Evolutionary conservation across 2,113 vertebrate genomes (phyloP), one percentile per base, ranked within the genome.

Genomic region (Chinchilla lanigera): DNA sequence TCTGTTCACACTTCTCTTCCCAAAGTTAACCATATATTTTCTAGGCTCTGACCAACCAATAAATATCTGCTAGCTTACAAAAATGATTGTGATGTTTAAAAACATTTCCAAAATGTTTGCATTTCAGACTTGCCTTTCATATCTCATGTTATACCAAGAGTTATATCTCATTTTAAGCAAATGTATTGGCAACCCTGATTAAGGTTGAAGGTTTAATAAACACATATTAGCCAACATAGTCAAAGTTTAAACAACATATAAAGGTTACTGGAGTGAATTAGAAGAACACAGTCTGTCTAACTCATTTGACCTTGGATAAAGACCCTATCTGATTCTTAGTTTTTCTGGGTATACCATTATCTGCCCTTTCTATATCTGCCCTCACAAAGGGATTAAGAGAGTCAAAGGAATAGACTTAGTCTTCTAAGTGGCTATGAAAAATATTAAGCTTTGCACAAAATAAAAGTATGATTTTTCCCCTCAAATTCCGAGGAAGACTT

Each of bases 1-100:
- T 96, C 77, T 90, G 12, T 81, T 96, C 71, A 97, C 35, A 89
- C 47, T 94, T 92, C 47, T 94, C 84, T 94, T 96, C 50, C 54
- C 80, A 92, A 89, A 95, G 86, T 73, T 89, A 92, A 60, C 19
- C 35, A 56, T 67, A 82, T 11, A n/a, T 35, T 95, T 92, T 95
- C 69, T 94, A 92, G 61, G 44, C 82, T 94, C 63, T 93, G 33
- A 90, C 52, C 71, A 94, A 56, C 3, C 22, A 88, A 93, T 86
- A 11, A 16, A 81, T 85, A 97, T 77, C 33, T 90, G 88, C 26
- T 54, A 95, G 24, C 75, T 97, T 44, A 95, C 14, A 85, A 87
- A 93, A 75, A 26, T 20, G 11, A 89, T 91, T 96, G 86, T 94
- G 35, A 87, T 61, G 94, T 89, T 78, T 28, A 71, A 73, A 85